Evolutionary conservation across 2,888 invertebrate species (phyloP), one percentile per base, ranked within the genome.

Genomic region (Spodoptera exigua): DNA sequence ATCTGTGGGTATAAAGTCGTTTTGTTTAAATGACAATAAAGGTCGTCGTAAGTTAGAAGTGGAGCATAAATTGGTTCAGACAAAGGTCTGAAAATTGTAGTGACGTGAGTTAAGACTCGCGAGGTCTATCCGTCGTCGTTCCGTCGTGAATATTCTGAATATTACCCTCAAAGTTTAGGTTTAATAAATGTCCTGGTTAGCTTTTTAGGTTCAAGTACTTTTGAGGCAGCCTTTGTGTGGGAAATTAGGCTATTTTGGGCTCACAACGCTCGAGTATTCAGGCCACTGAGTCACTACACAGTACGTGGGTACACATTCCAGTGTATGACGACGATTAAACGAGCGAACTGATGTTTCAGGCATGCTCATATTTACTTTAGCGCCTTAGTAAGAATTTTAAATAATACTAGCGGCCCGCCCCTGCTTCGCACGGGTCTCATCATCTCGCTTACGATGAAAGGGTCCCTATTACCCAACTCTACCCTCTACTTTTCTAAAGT

Each of bases 31-130:
- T 34, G 1, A 1, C 37, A 5, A 40, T 63, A 35, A 37, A 34
- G 37, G 35, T 14, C 11, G 34, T 41, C 47, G 43, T 53, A 46
- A 43, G 51, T 46, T 44, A 13, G 43, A 11, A 49, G 46, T 40
- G n/a, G n/a, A 39, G 49, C 36, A 70, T 57, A 57, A 67, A 60
- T 60, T 55, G 41, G 27, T 57, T 32, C 34, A 54, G 32, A 70
- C 55, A 62, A 61, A 54, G 39, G 44, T 16, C 18, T 62, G 5
- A 54, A 57, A 54, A 63, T 55, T 62, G 32, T 49, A 53, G 13
- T 37, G 46, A 39, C 51, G 36, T 13, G 17, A 35, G 56, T 48
- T 61, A 49, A 48, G 45, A n/a, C 45, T 37, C n/a, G 36, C 32
- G 54, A 44, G 54, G 37, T n/a, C 17, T 43, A 14, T 34, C 27